Base-by-base conservation (phyloP, 2,797 vertebrate genomes). In the Petrocephalus sullivani region DNA sequence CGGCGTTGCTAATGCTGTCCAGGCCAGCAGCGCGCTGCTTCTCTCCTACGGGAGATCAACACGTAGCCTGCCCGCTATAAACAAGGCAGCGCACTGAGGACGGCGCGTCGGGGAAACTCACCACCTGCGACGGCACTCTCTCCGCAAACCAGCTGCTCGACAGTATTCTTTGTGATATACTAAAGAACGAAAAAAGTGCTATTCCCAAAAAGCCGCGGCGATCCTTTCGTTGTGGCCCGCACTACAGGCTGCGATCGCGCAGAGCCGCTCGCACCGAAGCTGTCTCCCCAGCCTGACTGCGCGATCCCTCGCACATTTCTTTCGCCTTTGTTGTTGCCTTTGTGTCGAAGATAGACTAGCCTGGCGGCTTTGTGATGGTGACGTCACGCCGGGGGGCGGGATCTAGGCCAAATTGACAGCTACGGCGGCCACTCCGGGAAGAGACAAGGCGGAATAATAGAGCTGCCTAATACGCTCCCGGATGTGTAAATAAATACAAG, bases 401-500 rank as follows among this genome's bases (percentile, higher is more conserved):
- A 67, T 88, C 89, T 53, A 28, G 0, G 0, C 12, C 3, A 89
- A 92, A 95, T n/a, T 89, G 93, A 92, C 93, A 90, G 93, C 16
- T 2, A 0, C 0, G 5, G 21, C 12, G 71, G 12, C 94, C 94
- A 95, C 94, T 95, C 56, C 53, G 87, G 10, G 49, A 10, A 1
- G 6, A 7, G 6, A 3, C 51, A 87, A 89, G 93, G 94, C 46
- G 93, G 87, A 88, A 89, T 28, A 64, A 86, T 12, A 16, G 53
- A 3, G 8, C 57, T n/a, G 53, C 87, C 49, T 14, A 46, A 82
- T 86, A 89, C 88, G 89, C 86, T 86, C 96, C 96, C 95, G 96
- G 96, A 97, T 97, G 96, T 96, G 96, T 96, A 97, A 97, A 97
- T 96, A 97, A 97, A 97, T 95, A 96, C 92, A 95, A 90, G 91